Base-by-base conservation (phyloP, 2,888 invertebrate species). In the Aelia acuminata region DNA sequence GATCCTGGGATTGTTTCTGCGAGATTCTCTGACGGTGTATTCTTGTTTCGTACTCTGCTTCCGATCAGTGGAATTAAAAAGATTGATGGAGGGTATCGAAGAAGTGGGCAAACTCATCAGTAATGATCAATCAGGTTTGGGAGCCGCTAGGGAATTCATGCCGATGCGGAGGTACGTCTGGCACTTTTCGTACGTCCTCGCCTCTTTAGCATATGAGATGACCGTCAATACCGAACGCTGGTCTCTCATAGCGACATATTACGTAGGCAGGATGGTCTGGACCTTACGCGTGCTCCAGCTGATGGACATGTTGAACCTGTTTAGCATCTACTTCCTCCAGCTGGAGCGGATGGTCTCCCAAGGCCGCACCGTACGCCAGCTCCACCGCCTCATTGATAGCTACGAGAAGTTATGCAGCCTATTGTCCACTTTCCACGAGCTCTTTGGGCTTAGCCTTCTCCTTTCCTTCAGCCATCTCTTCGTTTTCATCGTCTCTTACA, bases 211-310 rank as follows among this genome's bases (percentile, higher is more conserved):
- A 0, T 80, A 80, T n/a, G 80, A 80, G 80, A 10, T 80, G 80
- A 10, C 43, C 5, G 80, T 80, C 5, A 80, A 80, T n/a, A 43
- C 80, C 7, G n/a, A 22, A 20, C 80, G 80, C 22, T 80, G 22
- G 43, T 4, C 22, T 20, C 80, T 80, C 10, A 80, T 80, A n/a
- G 4, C n/a, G 43, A 80, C 80, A 11, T 80, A 43, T 35, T 80
- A 80, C 43, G 80, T 80, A 1, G 80, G 80, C 11, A 80, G 80
- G n/a, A 35, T 80, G 80, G 43, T 43, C 11, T 80, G 80, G 80
- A 80, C 80, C 1, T n/a, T 80, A 20, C 39, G 80, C 20, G 80
- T 80, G 3, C 80, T 80, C 80, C 80, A 80, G 43, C 20, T 80
- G 43, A 43, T 80, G 35, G 80, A 80, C 18, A 22, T 80, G 7